phyloP scores from a whole-genome alignment of 2,113 vertebrate species.

The Cranoglanis bouderius region DNA sequence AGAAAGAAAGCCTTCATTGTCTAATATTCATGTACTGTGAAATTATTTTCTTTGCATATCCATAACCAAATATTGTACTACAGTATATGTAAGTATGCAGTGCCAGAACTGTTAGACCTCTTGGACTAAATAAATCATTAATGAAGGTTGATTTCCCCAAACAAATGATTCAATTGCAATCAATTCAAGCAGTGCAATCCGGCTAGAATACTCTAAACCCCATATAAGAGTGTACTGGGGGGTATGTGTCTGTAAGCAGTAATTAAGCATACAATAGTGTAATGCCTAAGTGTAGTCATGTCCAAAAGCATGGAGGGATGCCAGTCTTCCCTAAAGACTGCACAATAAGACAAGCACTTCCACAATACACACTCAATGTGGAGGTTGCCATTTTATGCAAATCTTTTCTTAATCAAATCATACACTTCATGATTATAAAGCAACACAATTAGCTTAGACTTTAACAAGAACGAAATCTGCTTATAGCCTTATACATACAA shows the following conservation, averaged over 20 bases:
- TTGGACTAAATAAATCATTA: neutral
- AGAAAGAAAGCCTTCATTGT: neutral
- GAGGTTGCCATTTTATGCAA: slow-evolving; percentile 9
- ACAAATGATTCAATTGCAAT: neutral
- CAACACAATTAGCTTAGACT: neutral
- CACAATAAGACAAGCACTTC: neutral
- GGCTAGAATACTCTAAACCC: neutral
- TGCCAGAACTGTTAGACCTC: neutral
- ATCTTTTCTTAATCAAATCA: slow-evolving; percentile 26
- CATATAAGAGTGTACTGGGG: slow-evolving; percentile 18
- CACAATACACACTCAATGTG: neutral
- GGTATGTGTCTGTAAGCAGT: slow-evolving; percentile 15
- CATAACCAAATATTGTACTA: neutral
- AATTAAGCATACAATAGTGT: slow-evolving; percentile 40
- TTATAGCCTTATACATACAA: neutral
- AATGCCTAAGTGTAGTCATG: slow-evolving; percentile 27
- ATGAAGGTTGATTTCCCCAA: neutral
- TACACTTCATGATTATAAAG: slow-evolving; percentile 15
- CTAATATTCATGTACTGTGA: neutral
- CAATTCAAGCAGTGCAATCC: neutral
- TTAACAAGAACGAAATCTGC: neutral
- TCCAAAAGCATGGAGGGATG: neutral
- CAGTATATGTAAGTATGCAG: neutral
- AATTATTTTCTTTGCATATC: neutral
- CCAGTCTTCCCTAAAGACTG: neutral